These are phyloP conservation scores for Psittacula cyanocephala DNA, from an alignment of 2,113 vertebrate species.

Conservation along the genomic window DNA sequence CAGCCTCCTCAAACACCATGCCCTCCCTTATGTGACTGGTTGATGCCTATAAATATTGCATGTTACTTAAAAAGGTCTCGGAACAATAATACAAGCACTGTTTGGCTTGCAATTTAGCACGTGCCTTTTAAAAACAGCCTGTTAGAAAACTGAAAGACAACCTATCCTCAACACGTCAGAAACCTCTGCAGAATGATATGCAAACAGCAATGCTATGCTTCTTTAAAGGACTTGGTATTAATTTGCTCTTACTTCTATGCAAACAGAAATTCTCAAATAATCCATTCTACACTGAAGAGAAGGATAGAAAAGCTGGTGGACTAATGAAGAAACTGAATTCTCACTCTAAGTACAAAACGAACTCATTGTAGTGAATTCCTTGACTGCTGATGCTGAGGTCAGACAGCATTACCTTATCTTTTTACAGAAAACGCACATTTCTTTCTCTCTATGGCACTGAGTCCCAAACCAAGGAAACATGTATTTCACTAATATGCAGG, in stretches of 20 bases:
- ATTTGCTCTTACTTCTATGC: background rate
- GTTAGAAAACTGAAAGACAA: background rate
- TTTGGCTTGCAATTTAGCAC: background rate
- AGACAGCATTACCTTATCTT: accelerated
- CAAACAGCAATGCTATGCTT: background rate
- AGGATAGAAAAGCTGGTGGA: background rate
- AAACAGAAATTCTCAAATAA: background rate
- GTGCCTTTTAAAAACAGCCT: background rate
- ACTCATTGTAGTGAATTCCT: background rate
- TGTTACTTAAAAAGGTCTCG: background rate
- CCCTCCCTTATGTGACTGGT: background rate
- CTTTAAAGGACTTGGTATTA: background rate
- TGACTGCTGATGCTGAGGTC: background rate
- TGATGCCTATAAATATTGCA: background rate
- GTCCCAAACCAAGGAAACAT: background rate
- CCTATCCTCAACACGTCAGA: background rate
- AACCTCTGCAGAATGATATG: background rate
- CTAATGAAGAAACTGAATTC: background rate
- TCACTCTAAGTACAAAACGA: background rate
- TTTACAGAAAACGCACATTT: background rate
- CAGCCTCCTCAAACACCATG: background rate
- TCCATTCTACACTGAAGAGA: background rate
- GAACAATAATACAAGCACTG: background rate
- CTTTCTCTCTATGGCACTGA: background rate
- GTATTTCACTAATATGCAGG: background rate